Conservation (phyloP, 2,797 vertebrate genomes). For the Channallabes apus region DNA sequence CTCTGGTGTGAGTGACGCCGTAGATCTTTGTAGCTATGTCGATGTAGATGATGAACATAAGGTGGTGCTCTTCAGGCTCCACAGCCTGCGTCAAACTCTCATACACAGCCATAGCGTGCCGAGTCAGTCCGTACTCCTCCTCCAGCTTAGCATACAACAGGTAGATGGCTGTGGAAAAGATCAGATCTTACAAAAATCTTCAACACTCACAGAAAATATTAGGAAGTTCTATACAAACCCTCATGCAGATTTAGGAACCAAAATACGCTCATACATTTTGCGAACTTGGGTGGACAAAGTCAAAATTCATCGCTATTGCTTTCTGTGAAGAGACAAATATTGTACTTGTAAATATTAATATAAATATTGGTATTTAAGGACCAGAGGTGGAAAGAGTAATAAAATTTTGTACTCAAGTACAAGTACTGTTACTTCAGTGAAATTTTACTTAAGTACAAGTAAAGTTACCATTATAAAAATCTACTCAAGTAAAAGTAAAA, state of each 20-base stretch:
- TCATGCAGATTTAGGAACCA: background rate
- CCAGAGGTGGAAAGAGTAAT: too few species aligned
- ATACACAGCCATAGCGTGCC: conserved; percentile 93
- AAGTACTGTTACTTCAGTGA: too few species aligned
- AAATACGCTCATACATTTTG: conserved; percentile 70
- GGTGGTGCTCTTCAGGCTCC: conserved; percentile 80
- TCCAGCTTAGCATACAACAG: conserved; percentile 90
- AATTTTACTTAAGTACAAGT: too few species aligned
- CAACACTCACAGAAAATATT: background rate
- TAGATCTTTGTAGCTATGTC: conserved; percentile 93
- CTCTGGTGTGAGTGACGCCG: conserved; percentile 89
- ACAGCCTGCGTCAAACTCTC: conserved; percentile 89
- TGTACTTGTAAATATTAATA: too few species aligned
- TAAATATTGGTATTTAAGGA: too few species aligned
- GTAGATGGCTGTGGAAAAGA: conserved; percentile 80
- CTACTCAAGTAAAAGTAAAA: too few species aligned
- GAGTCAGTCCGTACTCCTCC: conserved; percentile 88
- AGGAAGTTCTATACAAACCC: background rate
- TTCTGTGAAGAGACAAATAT: conserved; percentile 68
- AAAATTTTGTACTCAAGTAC: too few species aligned
- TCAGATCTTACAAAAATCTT: background rate
- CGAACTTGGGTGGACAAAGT: conserved; percentile 87
- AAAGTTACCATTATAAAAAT: too few species aligned
- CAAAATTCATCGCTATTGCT: conserved; percentile 90
- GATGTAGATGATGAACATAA: conserved; percentile 96